Percentiles rank a stretch among this genome's conserved stretches.
Evolutionary conservation across 2,888 invertebrate species (phyloP).

Genomic region (Ariolimax columbianus): DNA sequence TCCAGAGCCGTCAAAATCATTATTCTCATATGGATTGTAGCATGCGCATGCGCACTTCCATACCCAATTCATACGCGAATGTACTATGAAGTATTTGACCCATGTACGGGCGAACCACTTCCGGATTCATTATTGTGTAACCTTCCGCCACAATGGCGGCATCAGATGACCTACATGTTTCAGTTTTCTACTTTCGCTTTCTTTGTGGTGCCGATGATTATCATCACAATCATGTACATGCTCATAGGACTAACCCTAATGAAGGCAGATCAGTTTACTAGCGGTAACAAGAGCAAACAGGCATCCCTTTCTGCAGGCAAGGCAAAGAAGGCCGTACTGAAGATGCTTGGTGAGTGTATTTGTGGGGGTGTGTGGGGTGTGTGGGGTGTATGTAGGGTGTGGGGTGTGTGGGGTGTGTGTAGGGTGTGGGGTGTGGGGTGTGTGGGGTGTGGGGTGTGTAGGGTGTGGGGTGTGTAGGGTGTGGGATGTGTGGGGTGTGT

Average conservation of each 20-base stretch:
- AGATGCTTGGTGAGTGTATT: slow-evolving; percentile 73
- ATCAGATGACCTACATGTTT: slow-evolving; percentile 81
- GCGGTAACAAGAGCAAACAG: slow-evolving; percentile 56
- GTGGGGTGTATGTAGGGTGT: too few species aligned
- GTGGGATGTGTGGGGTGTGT: too few species aligned
- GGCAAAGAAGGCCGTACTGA: slow-evolving; percentile 69
- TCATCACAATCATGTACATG: slow-evolving; percentile 87
- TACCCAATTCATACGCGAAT: slow-evolving; percentile 72
- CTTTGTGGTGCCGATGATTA: slow-evolving; percentile 86
- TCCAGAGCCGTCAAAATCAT: slow-evolving; percentile 89
- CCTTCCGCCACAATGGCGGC: slow-evolving; percentile 64
- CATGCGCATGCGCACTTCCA: slow-evolving; percentile 84
- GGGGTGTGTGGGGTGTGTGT: too few species aligned
- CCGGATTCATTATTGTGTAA: slow-evolving; percentile 72
- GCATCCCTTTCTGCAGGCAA: slow-evolving; percentile 55
- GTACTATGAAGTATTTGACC: slow-evolving; percentile 64
- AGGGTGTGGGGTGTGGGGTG: too few species aligned
- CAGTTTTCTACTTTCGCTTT: slow-evolving; percentile 90
- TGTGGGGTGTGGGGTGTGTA: too few species aligned
- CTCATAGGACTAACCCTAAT: slow-evolving; percentile 72
- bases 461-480: too few species aligned
- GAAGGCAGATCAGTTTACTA: slow-evolving; percentile 53
- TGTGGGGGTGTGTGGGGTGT: too few species aligned
- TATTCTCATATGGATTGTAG: slow-evolving; percentile 86
- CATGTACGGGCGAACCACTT: slow-evolving; percentile 61